Conservation (phyloP, 2,888 invertebrate species). For the Terebella lapidaria region DNA sequence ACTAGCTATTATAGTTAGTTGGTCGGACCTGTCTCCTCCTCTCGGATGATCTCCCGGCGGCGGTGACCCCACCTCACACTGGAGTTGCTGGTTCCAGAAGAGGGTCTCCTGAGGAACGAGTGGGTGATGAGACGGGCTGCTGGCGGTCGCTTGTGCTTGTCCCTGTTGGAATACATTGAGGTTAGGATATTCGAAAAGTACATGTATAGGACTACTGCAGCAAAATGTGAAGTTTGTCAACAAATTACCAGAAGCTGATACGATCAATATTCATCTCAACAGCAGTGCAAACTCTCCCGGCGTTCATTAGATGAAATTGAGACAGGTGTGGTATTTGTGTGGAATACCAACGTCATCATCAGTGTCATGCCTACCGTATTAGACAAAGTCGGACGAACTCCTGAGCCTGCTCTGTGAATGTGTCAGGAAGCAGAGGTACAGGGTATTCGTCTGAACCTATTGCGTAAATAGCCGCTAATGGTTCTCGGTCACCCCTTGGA, state of each 20-base stretch:
- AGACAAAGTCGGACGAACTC: constrained; percentile 23
- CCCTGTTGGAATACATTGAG: constrained; percentile 6
- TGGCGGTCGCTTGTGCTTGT: constrained; percentile 11
- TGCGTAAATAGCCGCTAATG: constrained; percentile 27
- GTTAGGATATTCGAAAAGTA: no score
- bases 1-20: no score
- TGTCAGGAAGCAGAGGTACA: constrained; percentile 18
- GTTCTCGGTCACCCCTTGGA: constrained; percentile 20
- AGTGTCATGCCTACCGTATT: constrained; percentile 7
- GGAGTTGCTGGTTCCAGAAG: background rate
- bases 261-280: no score
- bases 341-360: background rate
- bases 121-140: constrained; percentile 3
- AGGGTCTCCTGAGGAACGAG: background rate
- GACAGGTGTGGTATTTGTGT: no score
- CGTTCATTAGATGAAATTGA: background rate
- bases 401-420: constrained; percentile 12
- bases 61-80: background rate
- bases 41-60: background rate
- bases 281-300: no score
- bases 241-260: no score
- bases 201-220: no score
- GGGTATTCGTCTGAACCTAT: constrained; percentile 26
- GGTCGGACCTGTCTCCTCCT: no score
- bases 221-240: no score